Base-by-base conservation (phyloP, 2,797 vertebrate species). In the Craterocephalus amniculus region DNA sequence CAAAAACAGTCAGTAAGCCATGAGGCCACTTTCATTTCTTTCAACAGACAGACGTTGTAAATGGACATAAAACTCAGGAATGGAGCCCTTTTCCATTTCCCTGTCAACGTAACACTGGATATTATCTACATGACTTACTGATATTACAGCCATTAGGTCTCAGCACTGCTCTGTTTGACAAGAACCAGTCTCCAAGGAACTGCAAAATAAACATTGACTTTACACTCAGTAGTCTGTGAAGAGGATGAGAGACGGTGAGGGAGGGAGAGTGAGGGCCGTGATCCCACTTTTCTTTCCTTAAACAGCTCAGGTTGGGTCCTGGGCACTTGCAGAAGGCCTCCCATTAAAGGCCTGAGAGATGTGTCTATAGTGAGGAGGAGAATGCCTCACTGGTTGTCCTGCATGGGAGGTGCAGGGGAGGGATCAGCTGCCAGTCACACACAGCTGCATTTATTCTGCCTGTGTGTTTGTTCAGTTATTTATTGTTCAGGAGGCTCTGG, bases 191-290 rank as follows among this genome's bases (percentile, higher is more conserved):
- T 69, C 70, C 70, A 70, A 77, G 80, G 66, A 58, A 76, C 79
- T 70, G 70, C 76, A 74, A 74, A 72, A 72, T 84, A 88, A 90
- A 92, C 87, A 91, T 83, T 88, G 81, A 81, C 63, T 59, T n/a
- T 63, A 58, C 0, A 34, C 74, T 72, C 61, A 55, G 56, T 62
- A 35, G 54, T 36, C 70, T 24, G 57, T 48, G 31, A 54, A 59
- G 56, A 74, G 10, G 61, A 43, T 18, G 71, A 34, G 51, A 11
- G 38, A 26, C 63, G 35, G 58, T 57, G 34, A 43, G 13, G 40
- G 32, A 65, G 51, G 18, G 54, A 65, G 61, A 55, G 65, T 40
- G 29, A 62, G 43, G 34, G 9, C 31, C 22, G 10, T 29, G 26
- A 16, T 74, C 74, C 61, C 52, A 52, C 29, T 58, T 76, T 63